These are phyloP conservation scores for Oncorhynchus masou DNA, from an alignment of 2,113 vertebrate genomes.

Conservation along the genomic window DNA sequence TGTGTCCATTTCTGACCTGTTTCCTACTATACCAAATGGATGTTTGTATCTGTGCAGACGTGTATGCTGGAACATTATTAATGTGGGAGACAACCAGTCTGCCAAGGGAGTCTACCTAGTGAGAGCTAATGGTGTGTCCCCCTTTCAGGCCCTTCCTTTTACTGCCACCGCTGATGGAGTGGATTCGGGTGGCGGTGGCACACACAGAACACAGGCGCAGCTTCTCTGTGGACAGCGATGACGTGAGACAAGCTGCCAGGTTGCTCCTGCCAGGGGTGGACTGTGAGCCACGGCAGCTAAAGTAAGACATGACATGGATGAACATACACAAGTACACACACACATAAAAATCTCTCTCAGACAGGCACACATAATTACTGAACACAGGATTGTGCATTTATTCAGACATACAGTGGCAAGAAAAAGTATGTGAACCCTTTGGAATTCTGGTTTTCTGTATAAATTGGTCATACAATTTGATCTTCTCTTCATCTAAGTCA, in stretches of 20 bases:
- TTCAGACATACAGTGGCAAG: no score
- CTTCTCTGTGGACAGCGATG: constrained; percentile 96
- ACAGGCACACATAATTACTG: no score
- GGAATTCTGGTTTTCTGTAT: no score
- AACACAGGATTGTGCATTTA: no score
- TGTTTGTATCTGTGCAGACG: no score
- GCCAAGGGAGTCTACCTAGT: background rate
- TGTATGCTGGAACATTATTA: no score
- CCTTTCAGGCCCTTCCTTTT: constrained; percentile 90
- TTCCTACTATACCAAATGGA: no score
- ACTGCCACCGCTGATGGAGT: constrained; percentile 97
- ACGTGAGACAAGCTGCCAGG: constrained; percentile 93
- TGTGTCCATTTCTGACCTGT: no score
- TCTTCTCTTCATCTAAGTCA: no score
- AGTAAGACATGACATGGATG: constrained; percentile 73
- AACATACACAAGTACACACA: background rate
- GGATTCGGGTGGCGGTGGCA: constrained; percentile 94
- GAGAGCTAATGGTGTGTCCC: constrained; percentile 13
- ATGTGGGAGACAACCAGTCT: no score
- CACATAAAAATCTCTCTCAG: background rate
- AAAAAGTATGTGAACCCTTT: no score
- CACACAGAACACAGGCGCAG: constrained; percentile 94
- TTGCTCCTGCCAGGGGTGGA: constrained; percentile 94
- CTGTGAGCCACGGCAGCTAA: constrained; percentile 95
- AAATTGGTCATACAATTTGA: no score